phyloP scores from a whole-genome alignment of 2,888 invertebrate genomes.

The Ectemnius cavifrons region DNA sequence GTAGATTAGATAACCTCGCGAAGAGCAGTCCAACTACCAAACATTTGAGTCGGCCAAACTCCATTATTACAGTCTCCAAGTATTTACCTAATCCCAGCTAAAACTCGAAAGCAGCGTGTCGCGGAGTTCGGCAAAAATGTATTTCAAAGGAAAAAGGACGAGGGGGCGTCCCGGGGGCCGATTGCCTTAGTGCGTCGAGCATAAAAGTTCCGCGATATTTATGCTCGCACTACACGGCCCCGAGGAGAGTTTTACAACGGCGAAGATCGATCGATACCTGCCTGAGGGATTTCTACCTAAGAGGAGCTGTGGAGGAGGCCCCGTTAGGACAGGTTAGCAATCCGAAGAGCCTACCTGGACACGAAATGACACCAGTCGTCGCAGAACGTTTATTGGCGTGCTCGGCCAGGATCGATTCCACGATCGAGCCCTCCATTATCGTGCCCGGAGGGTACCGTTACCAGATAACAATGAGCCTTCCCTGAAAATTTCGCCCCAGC shows the following conservation, averaged over 20 bases:
- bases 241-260: conserved; percentile 21
- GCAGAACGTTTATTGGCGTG: conserved; percentile 37
- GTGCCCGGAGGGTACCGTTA: conserved; percentile 38
- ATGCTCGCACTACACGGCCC: background rate
- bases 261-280: conserved; percentile 34
- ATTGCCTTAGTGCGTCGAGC: background rate
- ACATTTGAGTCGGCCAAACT: too few relatives aligned
- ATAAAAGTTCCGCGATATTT: background rate
- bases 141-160: background rate
- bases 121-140: background rate
- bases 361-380: conserved; percentile 29
- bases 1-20: too few relatives aligned
- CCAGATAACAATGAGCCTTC: conserved; percentile 20
- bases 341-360: conserved; percentile 52
- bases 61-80: background rate
- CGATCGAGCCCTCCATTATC: conserved; percentile 30
- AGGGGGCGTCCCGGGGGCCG: background rate
- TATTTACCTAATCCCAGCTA: background rate
- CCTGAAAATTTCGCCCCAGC: conserved; percentile 14
- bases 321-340: conserved; percentile 51
- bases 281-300: conserved; percentile 17
- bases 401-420: conserved; percentile 44
- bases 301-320: conserved; percentile 3
- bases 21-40: too few relatives aligned
- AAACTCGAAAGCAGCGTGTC: background rate